Base-by-base conservation (phyloP, 2,888 invertebrate genomes). In the Crossocerus cetratus region DNA sequence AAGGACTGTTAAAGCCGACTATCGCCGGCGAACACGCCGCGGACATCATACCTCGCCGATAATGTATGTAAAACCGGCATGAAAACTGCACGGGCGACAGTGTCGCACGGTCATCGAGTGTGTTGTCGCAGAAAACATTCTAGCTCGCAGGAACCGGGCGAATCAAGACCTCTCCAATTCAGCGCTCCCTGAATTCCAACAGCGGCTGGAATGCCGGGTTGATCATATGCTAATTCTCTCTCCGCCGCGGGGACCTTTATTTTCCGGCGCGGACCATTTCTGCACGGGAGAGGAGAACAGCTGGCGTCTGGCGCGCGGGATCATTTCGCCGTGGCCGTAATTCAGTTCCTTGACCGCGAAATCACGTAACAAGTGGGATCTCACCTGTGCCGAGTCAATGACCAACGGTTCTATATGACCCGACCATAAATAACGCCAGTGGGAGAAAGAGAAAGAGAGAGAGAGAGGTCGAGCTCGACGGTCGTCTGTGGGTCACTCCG, bases 311-410 rank as follows among this genome's bases (percentile, higher is more conserved):
- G 55, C 3, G 14, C 3, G 55, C 22, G 11, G 20, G 5, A 55
- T 20, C 8, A 14, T 18, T 55, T 55, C 14, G 16, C 55, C 55
- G 69, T 70, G 59, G 16, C 55, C 55, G 69, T 70, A 68, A 70
- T 70, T 70, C 69, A 70, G 69, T 70, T 70, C 68, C 67, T 67
- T 67, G 68, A 70, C 69, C 69, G 69, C 67, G 43, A 67, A 70
- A 58, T 70, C 67, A n/a, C 67, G 16, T 66, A 49, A 49, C 49
- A 16, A 49, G 49, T 49, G 49, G 13, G 58, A 58, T 69, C 69
- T 58, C 65, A 58, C 58, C 58, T 43, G 54, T 59, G 58, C 53
- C 49, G 23, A 69, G 69, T 66, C 66, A 69, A 69, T 53, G 69
- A 69, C 69, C 69, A 32, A 66, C 66, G 58, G 66, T 43, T 69